phyloP scores from a whole-genome alignment of 2,888 invertebrate genomes.

The Pandemis heparana region DNA sequence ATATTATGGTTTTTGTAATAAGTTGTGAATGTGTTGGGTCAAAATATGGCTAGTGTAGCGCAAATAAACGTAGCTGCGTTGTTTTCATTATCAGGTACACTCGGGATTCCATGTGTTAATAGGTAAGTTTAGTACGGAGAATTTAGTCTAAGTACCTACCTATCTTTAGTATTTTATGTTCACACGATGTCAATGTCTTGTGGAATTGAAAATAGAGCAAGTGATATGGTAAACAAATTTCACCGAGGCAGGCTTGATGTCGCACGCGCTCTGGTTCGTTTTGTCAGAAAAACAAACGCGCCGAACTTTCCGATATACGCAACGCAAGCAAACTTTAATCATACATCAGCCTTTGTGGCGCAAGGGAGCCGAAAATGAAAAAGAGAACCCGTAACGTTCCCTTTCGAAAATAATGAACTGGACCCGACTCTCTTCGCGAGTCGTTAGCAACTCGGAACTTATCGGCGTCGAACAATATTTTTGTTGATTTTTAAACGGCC shows the following conservation, averaged over 20 bases:
- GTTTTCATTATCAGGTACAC: too few species aligned
- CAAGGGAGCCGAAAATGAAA: constrained; percentile 61
- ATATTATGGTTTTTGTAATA: not conserved
- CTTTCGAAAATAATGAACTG: constrained; percentile 80
- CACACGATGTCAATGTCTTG: not conserved
- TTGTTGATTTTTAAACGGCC: constrained; percentile 70
- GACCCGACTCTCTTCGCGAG: constrained; percentile 69
- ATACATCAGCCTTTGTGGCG: constrained; percentile 67
- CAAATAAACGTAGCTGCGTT: not conserved
- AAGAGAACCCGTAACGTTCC: constrained; percentile 62
- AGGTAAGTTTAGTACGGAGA: not conserved
- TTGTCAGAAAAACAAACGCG: constrained; percentile 38
- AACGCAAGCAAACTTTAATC: constrained; percentile 66
- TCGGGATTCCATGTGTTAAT: not conserved
- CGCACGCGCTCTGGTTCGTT: constrained; percentile 8
- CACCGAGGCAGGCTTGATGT: not conserved
- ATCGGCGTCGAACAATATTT: constrained; percentile 62
- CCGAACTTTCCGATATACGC: constrained; percentile 43
- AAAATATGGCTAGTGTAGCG: not conserved
- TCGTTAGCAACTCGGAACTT: constrained; percentile 71
- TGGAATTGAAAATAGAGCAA: constrained; percentile 3
- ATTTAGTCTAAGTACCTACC: too few species aligned
- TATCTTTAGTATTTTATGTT: not conserved
- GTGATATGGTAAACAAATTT: constrained; percentile 28
- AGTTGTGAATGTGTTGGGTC: not conserved